Evolutionary conservation across 37 sponge, comb jelly and placozoan genomes (phyloP), one percentile per base, ranked within the genome.

Genomic region (Geodia barretti): DNA sequence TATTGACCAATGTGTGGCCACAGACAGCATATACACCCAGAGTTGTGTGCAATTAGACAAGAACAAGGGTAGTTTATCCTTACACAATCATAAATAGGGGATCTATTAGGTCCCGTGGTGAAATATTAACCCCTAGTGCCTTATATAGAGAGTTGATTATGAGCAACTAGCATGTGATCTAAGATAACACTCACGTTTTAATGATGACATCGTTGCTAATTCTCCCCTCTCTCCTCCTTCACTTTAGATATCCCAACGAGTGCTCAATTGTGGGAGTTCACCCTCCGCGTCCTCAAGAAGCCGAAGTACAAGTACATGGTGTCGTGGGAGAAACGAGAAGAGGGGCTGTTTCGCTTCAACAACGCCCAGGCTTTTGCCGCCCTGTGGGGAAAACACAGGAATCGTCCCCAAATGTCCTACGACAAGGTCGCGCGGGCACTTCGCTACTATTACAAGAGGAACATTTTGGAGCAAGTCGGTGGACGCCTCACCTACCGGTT

Each of bases 331-430:
- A 88, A 92, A 67, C 64, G 75, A 68, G 73, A 88, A 30, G 88
- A 92, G 26, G 92, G 92, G 0, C 77, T 92, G 47, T 92, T 92
- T 43, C 81, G 86, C n/a, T 85, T 92, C 82, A 84, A 88, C 62
- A 84, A 92, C 62, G 84, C 92, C 1, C 76, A 83, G 43, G 92
- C 92, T 54, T 84, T 92, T 37, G 88, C 92, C 59, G 85, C 84
- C 30, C 88, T 92, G 32, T 92, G 92, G 92, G 92, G 92, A 8
- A 74, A 76, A 41, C 92, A 92, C 78, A 75, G 92, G 64, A 92
- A 92, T 74, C 64, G 88, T 2, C 86, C 86, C 0, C 42, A 72
- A 20, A 92, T 92, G 92, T 84, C 88, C 32, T 92, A 92, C 41
- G 92, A 92, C 60, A 92, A 92, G 68, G 84, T 92, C 19, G 86